These are phyloP conservation scores for Chorisops tibialis DNA, from an alignment of 2,888 invertebrate genomes.

Conservation along the genomic window DNA sequence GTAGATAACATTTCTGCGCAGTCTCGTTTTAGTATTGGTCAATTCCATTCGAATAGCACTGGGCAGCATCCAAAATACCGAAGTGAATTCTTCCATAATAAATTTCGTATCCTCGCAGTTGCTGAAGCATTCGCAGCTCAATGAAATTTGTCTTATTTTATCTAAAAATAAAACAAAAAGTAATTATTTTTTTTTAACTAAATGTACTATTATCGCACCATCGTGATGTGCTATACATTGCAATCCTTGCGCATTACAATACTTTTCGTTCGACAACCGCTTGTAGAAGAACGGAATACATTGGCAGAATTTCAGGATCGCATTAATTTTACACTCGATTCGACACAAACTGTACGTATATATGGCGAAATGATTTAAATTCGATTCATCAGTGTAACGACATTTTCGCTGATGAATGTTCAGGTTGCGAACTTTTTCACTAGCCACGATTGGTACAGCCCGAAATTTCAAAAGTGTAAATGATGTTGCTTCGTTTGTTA, in stretches of 20 bases:
- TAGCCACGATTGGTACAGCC: slow-evolving; percentile 28
- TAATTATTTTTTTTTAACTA: slow-evolving; percentile 1
- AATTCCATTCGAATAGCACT: slow-evolving; percentile 42
- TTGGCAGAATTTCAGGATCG: slow-evolving; percentile 28
- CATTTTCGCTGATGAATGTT: slow-evolving; percentile 33
- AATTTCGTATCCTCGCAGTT: slow-evolving; percentile 34
- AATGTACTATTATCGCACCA: slow-evolving; percentile 32
- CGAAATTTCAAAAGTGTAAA: slow-evolving; percentile 31
- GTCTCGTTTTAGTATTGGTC: slow-evolving; percentile 40
- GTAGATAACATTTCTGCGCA: slow-evolving; percentile 43
- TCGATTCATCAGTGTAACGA: slow-evolving; percentile 32
- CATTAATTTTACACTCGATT: slow-evolving; percentile 33
- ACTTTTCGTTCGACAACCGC: slow-evolving; percentile 18
- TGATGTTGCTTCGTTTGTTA: slow-evolving; percentile 16
- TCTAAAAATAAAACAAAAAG: slow-evolving; percentile 20
- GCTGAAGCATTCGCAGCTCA: slow-evolving; percentile 28
- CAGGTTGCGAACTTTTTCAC: slow-evolving; percentile 25
- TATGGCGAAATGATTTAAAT: slow-evolving; percentile 32
- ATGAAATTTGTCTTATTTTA: slow-evolving; percentile 10
- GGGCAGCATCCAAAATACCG: slow-evolving; percentile 39
- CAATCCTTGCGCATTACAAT: slow-evolving; percentile 40
- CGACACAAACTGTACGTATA: slow-evolving; percentile 33
- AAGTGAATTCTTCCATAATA: slow-evolving; percentile 26
- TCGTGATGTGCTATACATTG: slow-evolving; percentile 38
- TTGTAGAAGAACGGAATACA: slow-evolving; percentile 35